Evolutionary conservation across 1,140 invertebrate genomes (phyloP).

Genomic region (Cepaea nemoralis): DNA sequence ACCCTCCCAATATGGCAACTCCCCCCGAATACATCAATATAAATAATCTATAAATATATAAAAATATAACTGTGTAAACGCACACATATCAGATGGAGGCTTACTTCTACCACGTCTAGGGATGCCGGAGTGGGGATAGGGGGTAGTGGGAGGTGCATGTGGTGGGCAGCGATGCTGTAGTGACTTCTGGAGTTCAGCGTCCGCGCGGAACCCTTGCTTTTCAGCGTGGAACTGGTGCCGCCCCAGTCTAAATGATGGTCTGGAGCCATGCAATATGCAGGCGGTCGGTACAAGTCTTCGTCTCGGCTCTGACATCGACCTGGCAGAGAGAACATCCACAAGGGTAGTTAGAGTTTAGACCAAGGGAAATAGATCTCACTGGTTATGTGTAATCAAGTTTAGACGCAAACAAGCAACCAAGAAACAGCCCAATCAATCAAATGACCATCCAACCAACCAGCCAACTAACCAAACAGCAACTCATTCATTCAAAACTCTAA

Average conservation of each 20-base stretch:
- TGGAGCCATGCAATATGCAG: conserved; percentile 33
- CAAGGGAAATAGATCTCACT: too few species aligned
- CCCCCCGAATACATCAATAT: background rate
- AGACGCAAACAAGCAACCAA: too few species aligned
- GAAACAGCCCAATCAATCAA: too few species aligned
- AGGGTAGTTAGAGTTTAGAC: too few species aligned
- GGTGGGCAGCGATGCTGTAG: conserved; percentile 36
- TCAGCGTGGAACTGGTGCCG: background rate
- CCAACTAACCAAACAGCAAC: too few species aligned
- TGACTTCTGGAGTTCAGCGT: conserved; percentile 24
- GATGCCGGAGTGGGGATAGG: background rate
- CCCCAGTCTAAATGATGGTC: conserved; percentile 26
- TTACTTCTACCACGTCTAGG: conserved; percentile 17
- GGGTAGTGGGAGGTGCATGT: conserved; percentile 32
- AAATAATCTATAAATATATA: too few species aligned
- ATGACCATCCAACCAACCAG: too few species aligned
- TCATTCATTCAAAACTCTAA: too few species aligned
- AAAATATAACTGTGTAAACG: too few species aligned
- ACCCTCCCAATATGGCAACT: too few species aligned
- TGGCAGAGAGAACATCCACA: too few species aligned
- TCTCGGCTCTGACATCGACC: conserved; percentile 30
- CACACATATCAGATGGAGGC: background rate
- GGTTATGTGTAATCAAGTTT: too few species aligned
- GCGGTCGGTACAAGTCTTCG: conserved; percentile 30
- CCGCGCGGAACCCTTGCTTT: conserved; percentile 15